A percentile compares a stretch with the other conserved stretches of the same genome.
These are phyloP conservation scores for Eriosoma lanigerum DNA, from an alignment of 1,140 invertebrate genomes.

Conservation along the genomic window DNA sequence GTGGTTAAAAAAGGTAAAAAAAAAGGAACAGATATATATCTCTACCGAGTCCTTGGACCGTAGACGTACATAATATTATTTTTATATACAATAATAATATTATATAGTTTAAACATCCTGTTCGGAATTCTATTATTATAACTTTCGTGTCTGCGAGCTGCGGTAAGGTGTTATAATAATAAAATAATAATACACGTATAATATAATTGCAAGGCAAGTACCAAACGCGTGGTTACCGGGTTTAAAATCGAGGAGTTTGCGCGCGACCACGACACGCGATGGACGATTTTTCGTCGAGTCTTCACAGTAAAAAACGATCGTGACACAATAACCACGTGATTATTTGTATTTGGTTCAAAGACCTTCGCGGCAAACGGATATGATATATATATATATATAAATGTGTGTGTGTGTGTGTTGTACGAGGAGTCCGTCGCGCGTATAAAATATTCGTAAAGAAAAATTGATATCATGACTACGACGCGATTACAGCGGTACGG, in stretches of 20 bases:
- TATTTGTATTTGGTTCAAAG: constrained; percentile 38
- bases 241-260: too few relatives aligned
- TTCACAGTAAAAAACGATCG: constrained; percentile 30
- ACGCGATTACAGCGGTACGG: neutral
- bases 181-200: neutral
- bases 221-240: neutral
- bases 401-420: too few relatives aligned
- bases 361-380: neutral
- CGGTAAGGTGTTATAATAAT: constrained; percentile 21
- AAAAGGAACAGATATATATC: neutral
- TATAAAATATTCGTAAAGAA: too few relatives aligned
- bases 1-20: constrained; percentile 5
- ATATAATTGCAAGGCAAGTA: neutral
- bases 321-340: constrained; percentile 11
- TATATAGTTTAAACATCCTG: constrained; percentile 22
- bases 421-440: too few relatives aligned
- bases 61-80: neutral
- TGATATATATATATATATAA: too few relatives aligned
- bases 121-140: constrained; percentile 41
- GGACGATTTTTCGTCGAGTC: neutral
- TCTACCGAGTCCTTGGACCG: constrained; percentile 27
- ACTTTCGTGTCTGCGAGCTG: neutral
- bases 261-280: too few relatives aligned
- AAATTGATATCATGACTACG: neutral
- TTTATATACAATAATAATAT: too few relatives aligned